Base-by-base conservation (phyloP, 2,888 invertebrate species). In the Fissipunctia ypsillon region DNA sequence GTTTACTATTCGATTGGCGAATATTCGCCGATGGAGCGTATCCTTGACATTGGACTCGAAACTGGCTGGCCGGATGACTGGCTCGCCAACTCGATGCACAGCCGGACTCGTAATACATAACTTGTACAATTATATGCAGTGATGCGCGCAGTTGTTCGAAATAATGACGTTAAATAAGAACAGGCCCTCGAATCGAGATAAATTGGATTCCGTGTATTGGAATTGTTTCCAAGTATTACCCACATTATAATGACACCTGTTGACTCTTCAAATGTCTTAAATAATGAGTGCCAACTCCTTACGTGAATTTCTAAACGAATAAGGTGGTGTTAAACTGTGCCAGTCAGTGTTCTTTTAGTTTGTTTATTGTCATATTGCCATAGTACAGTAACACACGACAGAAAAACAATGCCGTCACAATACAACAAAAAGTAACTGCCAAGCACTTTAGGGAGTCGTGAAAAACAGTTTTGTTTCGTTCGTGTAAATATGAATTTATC, bases 41-140 rank as follows among this genome's bases (percentile, higher is more conserved):
- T 88, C 90, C 90, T 90, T 90, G 90, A 90, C 90, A 90, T 89
- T 90, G 90, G 77, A 80, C 78, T 86, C 81, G 73, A 87, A 83
- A 78, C 81, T 82, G 74, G 72, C 76, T 81, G 78, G 78, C 77
- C 80, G 87, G 76, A 87, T 83, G 85, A 70, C 71, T 85, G 67
- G 65, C 57, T 66, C 54, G 60, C 54, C 45, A 68, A 70, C 65
- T 81, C 84, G 75, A 75, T 81, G 81, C 84, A 69, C 69, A 16
- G 68, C 38, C 77, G 69, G 59, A 41, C 73, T 66, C 38, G 57
- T 84, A 65, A 80, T 65, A 79, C 72, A 72, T 66, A 74, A 74
- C 70, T 69, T 68, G 84, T 68, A 67, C 59, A 80, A 80, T 67
- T 10, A 50, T 63, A 75, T 50, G 60, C 81, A 84, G 57, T 66